A percentile compares a stretch with the other conserved stretches of the same genome.
These are phyloP conservation scores for Pangasius sanitwongsei DNA, from an alignment of 2,797 vertebrate genomes.

Conservation along the genomic window DNA sequence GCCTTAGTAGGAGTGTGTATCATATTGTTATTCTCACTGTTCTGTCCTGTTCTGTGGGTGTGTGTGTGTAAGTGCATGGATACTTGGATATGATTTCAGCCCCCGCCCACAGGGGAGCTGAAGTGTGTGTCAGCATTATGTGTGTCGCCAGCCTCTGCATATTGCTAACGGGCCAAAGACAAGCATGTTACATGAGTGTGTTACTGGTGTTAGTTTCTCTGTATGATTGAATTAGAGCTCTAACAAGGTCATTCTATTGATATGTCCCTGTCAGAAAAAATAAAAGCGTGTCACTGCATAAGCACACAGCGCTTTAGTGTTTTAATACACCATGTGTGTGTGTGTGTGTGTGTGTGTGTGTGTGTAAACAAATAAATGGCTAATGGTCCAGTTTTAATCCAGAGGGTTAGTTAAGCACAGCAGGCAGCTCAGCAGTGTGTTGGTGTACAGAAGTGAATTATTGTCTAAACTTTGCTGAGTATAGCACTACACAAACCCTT, in stretches of 20 bases:
- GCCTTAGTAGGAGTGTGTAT: background rate
- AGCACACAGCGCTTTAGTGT: background rate
- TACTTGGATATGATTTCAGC: slow-evolving; percentile 3
- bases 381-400: slow-evolving; percentile 31
- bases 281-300: background rate
- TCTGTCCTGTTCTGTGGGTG: no score
- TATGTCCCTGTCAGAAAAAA: background rate
- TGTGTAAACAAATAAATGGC: slow-evolving; percentile 5
- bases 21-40: background rate
- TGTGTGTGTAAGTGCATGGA: background rate
- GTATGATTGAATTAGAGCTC: background rate
- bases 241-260: background rate
- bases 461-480: slow-evolving; percentile 79
- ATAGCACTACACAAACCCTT: slow-evolving; percentile 58
- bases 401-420: slow-evolving; percentile 29
- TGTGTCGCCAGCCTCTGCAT: slow-evolving; percentile 10
- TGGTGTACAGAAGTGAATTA: slow-evolving; percentile 72
- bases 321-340: background rate
- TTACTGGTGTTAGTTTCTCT: background rate
- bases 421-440: slow-evolving; percentile 61
- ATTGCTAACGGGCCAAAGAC: slow-evolving; percentile 11
- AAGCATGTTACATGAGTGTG: slow-evolving; percentile 10
- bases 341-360: no score
- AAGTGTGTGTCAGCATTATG: slow-evolving; percentile 12
- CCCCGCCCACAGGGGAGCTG: background rate